Base-by-base conservation (phyloP, 2,113 vertebrate species). In the Carollia perspicillata region DNA sequence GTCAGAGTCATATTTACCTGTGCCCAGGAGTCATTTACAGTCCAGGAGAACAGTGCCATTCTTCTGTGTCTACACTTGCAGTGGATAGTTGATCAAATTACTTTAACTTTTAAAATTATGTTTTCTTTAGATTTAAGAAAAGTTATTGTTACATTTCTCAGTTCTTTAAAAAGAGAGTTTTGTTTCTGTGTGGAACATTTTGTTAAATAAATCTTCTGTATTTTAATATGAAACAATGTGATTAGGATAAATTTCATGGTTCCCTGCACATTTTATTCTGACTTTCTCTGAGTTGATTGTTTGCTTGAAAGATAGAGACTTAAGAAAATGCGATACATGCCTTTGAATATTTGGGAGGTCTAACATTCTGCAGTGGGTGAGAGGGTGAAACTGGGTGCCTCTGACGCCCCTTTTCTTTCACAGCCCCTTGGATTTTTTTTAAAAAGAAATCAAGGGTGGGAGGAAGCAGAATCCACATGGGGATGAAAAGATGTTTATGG, bases 81-180 rank as follows among this genome's bases (percentile, higher is more conserved):
- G 51, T 92, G 42, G 42, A 71, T 89, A 55, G 63, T 10, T 94
- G 53, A 72, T 66, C 11, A 63, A 92, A 33, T 79, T 81, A 51
- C 35, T 89, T 78, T 95, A 90, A 60, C 30, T 79, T 77, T 80
- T 72, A 81, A 89, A 87, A 55, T 80, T 60, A 6, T 87, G 49
- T 74, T 74, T 81, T 28, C 26, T 75, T 78, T 78, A 23, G 35
- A 33, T 84, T 84, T 92, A 94, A 85, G 42, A 63, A 86, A 95
- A 88, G 13, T 37, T 80, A 58, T n/a, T 84, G 40, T 26, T 35
- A n/a, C 6, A 80, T 93, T 95, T 94, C 17, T 97, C 28, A 89
- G 17, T 94, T 53, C 83, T 89, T 92, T 20, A 55, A 66, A 90
- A 84, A 78, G 44, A 63, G 8, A 51, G 16, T 35, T 37, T 79